Evolutionary conservation across 2,113 vertebrate species (phyloP).

Genomic region (Saccopteryx leptura): DNA sequence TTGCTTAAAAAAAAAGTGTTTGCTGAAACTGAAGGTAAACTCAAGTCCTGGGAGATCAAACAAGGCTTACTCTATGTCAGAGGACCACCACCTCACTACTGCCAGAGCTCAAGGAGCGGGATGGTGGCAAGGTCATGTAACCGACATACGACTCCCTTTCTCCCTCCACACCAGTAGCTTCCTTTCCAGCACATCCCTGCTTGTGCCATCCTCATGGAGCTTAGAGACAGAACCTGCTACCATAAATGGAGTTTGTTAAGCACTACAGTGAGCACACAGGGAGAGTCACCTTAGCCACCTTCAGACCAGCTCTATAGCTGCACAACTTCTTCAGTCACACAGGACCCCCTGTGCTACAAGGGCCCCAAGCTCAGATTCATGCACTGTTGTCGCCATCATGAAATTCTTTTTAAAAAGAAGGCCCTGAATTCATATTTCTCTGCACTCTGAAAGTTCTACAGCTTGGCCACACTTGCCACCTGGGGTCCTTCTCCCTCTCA

Average conservation of each 20-base stretch:
- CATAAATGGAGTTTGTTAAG: not conserved
- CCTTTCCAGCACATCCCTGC: not conserved
- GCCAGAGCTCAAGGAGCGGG: not conserved
- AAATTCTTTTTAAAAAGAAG: not conserved
- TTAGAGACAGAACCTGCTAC: not conserved
- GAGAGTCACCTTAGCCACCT: too few species aligned
- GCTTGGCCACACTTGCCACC: not conserved
- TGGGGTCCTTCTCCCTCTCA: not conserved
- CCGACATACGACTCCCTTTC: fast-evolving
- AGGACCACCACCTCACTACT: not conserved
- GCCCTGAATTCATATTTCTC: not conserved
- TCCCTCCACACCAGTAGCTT: not conserved
- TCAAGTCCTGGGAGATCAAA: not conserved
- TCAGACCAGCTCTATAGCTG: not conserved
- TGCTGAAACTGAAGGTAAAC: too few species aligned
- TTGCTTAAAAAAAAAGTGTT: too few species aligned
- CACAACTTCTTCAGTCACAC: not conserved
- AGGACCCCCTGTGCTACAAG: not conserved
- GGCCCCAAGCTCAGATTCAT: not conserved
- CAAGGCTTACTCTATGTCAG: not conserved
- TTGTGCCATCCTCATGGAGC: not conserved
- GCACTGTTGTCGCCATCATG: not conserved
- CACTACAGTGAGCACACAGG: not conserved
- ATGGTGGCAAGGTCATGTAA: too few species aligned
- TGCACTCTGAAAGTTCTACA: not conserved